These are phyloP conservation scores for Dasypogon diadema DNA, from an alignment of 2,888 invertebrate species.

Conservation along the genomic window DNA sequence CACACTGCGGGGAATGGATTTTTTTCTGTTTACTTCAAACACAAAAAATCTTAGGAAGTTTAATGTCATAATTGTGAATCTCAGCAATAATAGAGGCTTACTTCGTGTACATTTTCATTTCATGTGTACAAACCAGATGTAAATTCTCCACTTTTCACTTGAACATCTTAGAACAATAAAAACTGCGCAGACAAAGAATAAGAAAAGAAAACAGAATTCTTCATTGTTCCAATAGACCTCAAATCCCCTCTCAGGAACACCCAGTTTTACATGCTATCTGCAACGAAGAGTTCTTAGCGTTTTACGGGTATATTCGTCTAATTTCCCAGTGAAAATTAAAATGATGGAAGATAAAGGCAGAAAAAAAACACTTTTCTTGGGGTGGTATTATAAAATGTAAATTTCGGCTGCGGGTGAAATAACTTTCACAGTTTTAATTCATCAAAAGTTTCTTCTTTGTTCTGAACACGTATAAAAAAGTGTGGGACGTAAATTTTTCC, in stretches of 20 bases:
- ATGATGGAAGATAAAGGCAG: not conserved
- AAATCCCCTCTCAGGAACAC: not conserved
- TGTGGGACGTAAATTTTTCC: not conserved
- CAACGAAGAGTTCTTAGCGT: not conserved
- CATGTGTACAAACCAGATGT: constrained; percentile 5
- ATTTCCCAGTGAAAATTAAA: not conserved
- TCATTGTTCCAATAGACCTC: constrained; percentile 3
- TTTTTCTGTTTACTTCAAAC: too few species aligned
- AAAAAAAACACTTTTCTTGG: not conserved
- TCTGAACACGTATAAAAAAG: not conserved
- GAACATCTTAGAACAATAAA: constrained; percentile 26
- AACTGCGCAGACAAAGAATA: not conserved
- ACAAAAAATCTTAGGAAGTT: too few species aligned
- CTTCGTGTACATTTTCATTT: not conserved
- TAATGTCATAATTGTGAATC: too few species aligned
- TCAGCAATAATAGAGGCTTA: too few species aligned
- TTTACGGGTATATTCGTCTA: not conserved
- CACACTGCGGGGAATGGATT: too few species aligned
- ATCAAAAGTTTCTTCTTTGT: not conserved
- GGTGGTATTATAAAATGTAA: not conserved
- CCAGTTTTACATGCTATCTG: constrained; percentile 4
- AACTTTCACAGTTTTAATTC: constrained; percentile 1
- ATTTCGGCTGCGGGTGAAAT: not conserved
- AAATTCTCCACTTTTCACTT: constrained; percentile 11
- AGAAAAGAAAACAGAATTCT: constrained; percentile 9